Evolutionary conservation across 2,113 vertebrate species (phyloP).

Genomic region (Aegotheles bennettii): DNA sequence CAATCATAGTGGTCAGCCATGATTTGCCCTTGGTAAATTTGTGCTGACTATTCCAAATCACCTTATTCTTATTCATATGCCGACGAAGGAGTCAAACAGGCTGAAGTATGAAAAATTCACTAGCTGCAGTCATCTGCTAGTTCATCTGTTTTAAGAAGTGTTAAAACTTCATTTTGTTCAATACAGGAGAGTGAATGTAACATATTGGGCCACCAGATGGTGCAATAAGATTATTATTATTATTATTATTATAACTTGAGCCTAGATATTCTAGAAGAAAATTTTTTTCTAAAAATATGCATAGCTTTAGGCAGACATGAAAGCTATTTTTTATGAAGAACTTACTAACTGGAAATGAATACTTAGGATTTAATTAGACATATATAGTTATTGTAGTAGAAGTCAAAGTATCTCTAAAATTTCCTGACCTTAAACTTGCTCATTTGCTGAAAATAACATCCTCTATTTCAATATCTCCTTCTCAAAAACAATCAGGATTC

Average conservation of each 20-base stretch:
- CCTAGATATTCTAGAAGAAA: not conserved
- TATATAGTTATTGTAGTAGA: not conserved
- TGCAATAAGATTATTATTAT: conserved; percentile 23
- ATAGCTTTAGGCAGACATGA: not conserved
- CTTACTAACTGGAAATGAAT: not conserved
- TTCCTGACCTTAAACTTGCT: not conserved
- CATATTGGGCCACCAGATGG: conserved; percentile 61
- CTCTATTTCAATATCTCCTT: not conserved
- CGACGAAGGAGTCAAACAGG: not conserved
- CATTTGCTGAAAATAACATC: not conserved
- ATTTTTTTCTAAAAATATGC: not conserved
- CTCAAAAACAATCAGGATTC: not conserved
- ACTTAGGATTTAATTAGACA: not conserved
- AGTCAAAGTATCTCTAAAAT: not conserved
- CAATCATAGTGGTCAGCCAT: not conserved
- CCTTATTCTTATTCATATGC: not conserved
- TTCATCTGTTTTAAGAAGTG: not conserved
- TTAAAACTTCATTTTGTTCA: not conserved
- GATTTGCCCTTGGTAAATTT: not conserved
- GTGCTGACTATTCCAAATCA: not conserved
- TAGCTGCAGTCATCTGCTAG: not conserved
- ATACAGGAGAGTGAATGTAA: not conserved
- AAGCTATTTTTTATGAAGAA: not conserved
- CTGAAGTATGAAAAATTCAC: not conserved
- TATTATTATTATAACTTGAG: not conserved